Conservation (phyloP, 2,797 vertebrate genomes). For the Pantherophis alleghaniensis region DNA sequence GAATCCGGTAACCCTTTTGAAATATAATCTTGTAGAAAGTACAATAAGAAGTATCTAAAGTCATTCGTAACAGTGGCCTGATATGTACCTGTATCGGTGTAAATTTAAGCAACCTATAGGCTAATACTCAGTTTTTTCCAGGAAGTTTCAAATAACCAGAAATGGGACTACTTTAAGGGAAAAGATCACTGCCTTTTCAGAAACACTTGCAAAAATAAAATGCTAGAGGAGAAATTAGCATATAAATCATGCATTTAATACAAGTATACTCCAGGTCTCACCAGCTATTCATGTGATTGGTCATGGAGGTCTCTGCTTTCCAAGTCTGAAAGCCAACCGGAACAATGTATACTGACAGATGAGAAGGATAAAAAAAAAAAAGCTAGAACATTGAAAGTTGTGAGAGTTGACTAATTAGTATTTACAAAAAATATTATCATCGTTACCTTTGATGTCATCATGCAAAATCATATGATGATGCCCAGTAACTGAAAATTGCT, state of each 20-base stretch:
- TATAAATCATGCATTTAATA: background rate
- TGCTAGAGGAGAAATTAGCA: background rate
- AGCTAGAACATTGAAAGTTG: background rate
- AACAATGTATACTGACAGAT: background rate
- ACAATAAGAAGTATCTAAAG: background rate
- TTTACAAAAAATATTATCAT: background rate
- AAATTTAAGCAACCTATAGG: background rate
- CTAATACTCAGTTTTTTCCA: background rate
- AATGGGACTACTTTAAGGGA: background rate
- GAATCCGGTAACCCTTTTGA: background rate
- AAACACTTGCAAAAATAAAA: background rate
- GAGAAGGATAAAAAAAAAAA: background rate
- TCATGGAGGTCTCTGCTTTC: background rate
- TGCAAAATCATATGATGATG: background rate
- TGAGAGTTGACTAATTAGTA: background rate
- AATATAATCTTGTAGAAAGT: background rate
- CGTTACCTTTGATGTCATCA: background rate
- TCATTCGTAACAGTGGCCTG: background rate
- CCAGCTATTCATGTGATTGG: background rate
- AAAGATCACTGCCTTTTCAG: background rate
- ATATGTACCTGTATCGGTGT: background rate
- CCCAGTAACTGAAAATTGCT: background rate
- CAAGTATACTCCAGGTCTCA: background rate
- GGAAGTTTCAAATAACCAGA: background rate
- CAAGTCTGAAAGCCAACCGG: background rate